A percentile compares a stretch with the other conserved stretches of the same genome.
Evolutionary conservation across 2,113 vertebrate species (phyloP).

Genomic region (rat (Rattus norvegicus)): GRCr8 NC_086020.1:234634001-234634500

Average conservation of each 20-base stretch:
- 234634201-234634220: background rate
- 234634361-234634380: background rate
- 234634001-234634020: background rate
- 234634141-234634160: background rate
- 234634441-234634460: background rate
- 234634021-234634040: conserved; percentile 37
- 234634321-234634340: background rate
- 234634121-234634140: conserved; percentile 21
- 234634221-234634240: conserved; percentile 2
- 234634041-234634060: background rate
- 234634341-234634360: background rate
- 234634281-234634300: background rate
- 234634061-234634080: background rate
- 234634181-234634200: conserved; percentile 1
- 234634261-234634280: background rate
- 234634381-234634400: background rate
- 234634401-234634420: background rate
- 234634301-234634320: background rate
- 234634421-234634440: background rate
- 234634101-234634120: background rate
- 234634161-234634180: background rate
- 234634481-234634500: conserved; percentile 29
- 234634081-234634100: background rate
- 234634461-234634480: background rate
- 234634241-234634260: background rate